These are phyloP conservation scores for Cheilosia vernalis DNA, from an alignment of 2,888 invertebrate genomes.

Conservation along the genomic window DNA sequence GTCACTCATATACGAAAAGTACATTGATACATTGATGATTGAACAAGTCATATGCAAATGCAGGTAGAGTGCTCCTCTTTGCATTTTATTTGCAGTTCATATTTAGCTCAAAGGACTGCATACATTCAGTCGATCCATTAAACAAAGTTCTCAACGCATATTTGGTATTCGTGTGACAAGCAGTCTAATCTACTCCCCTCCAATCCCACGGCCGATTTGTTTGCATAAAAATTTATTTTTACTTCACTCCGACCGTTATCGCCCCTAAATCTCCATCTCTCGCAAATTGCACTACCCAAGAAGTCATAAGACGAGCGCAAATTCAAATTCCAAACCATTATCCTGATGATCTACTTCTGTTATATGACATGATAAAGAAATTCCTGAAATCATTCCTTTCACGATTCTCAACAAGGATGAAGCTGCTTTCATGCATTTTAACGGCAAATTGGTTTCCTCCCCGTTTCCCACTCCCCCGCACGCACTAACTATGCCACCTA, in stretches of 20 bases:
- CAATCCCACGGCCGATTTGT: not conserved
- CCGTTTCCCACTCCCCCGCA: not conserved
- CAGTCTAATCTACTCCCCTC: no score
- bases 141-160: no score
- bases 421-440: conserved; percentile 63
- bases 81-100: no score
- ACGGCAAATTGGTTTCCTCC: conserved; percentile 55
- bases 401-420: conserved; percentile 1
- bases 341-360: conserved; percentile 14
- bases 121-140: no score
- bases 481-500: conserved; percentile 22
- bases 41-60: no score
- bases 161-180: no score
- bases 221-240: conserved; percentile 37
- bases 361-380: conserved; percentile 7
- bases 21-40: no score
- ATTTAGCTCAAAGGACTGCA: no score
- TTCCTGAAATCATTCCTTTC: conserved; percentile 14
- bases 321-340: conserved; percentile 6
- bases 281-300: not conserved
- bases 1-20: no score
- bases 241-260: conserved; percentile 21
- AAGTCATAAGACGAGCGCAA: not conserved
- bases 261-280: conserved; percentile 22
- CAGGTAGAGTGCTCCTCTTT: no score